Percentiles rank a stretch among this genome's conserved stretches.
Evolutionary conservation across 1,140 invertebrate species (phyloP).

Genomic region (Rhagoletis pomonella): DNA sequence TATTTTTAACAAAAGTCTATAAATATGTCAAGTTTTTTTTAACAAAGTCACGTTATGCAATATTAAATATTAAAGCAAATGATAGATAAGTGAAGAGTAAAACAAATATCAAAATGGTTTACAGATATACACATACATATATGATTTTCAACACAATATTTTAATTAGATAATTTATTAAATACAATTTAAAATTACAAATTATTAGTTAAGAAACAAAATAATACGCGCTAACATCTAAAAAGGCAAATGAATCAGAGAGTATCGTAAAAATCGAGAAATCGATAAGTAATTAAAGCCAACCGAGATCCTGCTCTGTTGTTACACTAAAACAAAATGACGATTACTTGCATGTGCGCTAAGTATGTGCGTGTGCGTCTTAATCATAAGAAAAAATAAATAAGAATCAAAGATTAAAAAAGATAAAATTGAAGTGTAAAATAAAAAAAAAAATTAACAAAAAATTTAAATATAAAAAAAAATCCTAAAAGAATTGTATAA

Average conservation of each 20-base stretch:
- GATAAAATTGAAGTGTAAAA: background rate
- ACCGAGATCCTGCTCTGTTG: constrained; percentile 72
- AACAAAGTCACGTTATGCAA: constrained; percentile 42
- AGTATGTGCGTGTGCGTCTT: background rate
- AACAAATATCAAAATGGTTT: constrained; percentile 56
- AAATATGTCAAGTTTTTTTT: constrained; percentile 12
- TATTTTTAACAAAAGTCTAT: constrained; percentile 6
- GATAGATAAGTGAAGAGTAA: constrained; percentile 60
- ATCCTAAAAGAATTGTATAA: background rate
- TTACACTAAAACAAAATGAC: constrained; percentile 42
- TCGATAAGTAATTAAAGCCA: constrained; percentile 68
- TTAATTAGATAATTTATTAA: constrained; percentile 61
- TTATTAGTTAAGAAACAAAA: too few relatives aligned
- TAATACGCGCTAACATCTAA: too few relatives aligned
- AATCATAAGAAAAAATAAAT: background rate
- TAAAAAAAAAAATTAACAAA: constrained; percentile 21
- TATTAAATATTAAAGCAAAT: constrained; percentile 61
- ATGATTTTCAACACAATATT: constrained; percentile 58
- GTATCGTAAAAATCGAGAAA: constrained; percentile 60
- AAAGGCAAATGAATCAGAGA: background rate
- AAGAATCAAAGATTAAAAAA: constrained; percentile 23
- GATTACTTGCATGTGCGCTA: background rate
- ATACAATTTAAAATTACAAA: background rate
- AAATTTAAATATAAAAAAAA: constrained; percentile 50
- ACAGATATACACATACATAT: constrained; percentile 24